Conservation (phyloP, 2,113 vertebrate genomes). For the Ginglymostoma cirratum region DNA sequence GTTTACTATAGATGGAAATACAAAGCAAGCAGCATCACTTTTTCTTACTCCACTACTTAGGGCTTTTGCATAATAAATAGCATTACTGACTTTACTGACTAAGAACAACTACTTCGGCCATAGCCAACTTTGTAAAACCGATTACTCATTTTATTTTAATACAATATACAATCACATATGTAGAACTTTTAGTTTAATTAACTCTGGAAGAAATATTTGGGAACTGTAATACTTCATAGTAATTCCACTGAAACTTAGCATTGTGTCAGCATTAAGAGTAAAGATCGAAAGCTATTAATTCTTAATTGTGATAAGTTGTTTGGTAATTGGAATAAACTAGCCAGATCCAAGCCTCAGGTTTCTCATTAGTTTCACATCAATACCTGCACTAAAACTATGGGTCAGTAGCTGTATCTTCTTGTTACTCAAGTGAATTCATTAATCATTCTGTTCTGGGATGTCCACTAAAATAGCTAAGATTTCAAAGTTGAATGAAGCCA, state of each 20-base stretch:
- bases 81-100: neutral
- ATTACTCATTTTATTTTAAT: neutral
- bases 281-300: conserved; percentile 54
- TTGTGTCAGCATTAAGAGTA: conserved; percentile 52
- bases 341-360: conserved; percentile 72
- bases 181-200: neutral
- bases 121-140: neutral
- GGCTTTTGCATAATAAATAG: neutral
- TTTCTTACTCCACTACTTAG: neutral
- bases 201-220: conserved; percentile 13
- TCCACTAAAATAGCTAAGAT: conserved; percentile 42
- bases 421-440: conserved; percentile 76
- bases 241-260: neutral
- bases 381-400: conserved; percentile 67
- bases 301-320: conserved; percentile 65
- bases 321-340: conserved; percentile 77
- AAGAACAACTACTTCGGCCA: neutral
- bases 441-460: conserved; percentile 70
- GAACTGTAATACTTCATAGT: neutral
- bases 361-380: conserved; percentile 80
- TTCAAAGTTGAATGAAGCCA: conserved; percentile 51
- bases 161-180: neutral
- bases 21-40: neutral
- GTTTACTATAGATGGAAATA: neutral
- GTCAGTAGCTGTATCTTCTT: conserved; percentile 66